Percentiles rank a stretch among this genome's conserved stretches.
Evolutionary conservation across 2,888 invertebrate species (phyloP).

Genomic region (Noctua comes): DNA sequence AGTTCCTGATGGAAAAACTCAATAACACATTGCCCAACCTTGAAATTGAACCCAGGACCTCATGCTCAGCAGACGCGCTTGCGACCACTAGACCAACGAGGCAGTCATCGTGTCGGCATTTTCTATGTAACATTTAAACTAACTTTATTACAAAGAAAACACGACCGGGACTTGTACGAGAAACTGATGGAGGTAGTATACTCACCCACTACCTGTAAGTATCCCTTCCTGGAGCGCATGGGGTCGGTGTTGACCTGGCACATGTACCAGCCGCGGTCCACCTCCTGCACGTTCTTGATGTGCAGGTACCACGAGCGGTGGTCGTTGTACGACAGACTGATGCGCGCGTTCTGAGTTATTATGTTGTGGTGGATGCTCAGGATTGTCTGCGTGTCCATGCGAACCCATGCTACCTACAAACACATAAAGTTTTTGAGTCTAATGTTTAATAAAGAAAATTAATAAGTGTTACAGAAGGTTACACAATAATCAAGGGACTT

Average conservation of each 20-base stretch:
- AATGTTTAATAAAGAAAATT: background rate
- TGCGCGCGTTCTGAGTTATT: slow-evolving; percentile 96
- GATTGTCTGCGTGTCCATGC: slow-evolving; percentile 97
- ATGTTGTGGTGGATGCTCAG: slow-evolving; percentile 97
- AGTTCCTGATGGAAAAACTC: background rate
- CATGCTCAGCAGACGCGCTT: background rate
- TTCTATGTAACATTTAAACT: background rate
- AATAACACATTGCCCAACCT: background rate
- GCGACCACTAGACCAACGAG: background rate
- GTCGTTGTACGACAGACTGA: slow-evolving; percentile 96
- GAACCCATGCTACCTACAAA: slow-evolving; percentile 96
- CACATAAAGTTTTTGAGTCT: background rate
- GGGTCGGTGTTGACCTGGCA: slow-evolving; percentile 98
- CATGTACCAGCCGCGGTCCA: slow-evolving; percentile 97
- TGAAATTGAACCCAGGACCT: background rate
- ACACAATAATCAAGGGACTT: background rate
- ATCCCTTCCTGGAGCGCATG: slow-evolving; percentile 96
- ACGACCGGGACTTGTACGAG: slow-evolving; percentile 9
- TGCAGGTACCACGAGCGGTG: slow-evolving; percentile 97
- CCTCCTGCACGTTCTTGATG: slow-evolving; percentile 96
- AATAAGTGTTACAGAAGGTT: background rate
- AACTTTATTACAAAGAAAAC: background rate
- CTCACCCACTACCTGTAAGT: slow-evolving; percentile 97
- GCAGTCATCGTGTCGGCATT: background rate
- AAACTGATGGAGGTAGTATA: slow-evolving; percentile 56